Conservation (phyloP, 2,888 invertebrate genomes). For the Plemyria rubiginata region DNA sequence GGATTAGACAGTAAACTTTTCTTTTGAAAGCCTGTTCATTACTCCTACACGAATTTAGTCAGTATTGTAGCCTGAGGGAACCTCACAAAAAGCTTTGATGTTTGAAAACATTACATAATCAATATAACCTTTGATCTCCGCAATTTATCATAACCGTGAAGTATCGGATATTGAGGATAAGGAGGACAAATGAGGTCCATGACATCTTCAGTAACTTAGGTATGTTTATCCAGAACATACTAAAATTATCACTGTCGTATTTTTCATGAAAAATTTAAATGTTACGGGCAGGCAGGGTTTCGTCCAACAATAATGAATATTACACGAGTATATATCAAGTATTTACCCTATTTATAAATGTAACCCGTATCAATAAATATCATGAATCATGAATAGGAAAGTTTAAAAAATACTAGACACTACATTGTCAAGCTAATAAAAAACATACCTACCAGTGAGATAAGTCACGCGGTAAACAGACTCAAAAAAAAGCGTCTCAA, state of each 20-base stretch:
- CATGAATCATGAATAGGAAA: too few species aligned
- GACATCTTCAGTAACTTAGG: neutral
- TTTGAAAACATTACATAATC: conserved; percentile 10
- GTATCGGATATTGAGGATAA: neutral
- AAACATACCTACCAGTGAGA: conserved; percentile 69
- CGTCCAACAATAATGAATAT: too few species aligned
- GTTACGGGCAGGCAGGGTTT: too few species aligned
- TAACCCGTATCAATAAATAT: too few species aligned
- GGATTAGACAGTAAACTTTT: conserved; percentile 1
- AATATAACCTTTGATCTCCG: conserved; percentile 4
- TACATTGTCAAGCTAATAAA: neutral
- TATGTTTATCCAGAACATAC: neutral
- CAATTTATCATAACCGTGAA: neutral
- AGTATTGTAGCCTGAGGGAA: conserved; percentile 1
- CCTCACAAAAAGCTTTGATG: conserved; percentile 5
- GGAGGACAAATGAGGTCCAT: neutral
- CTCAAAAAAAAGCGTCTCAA: conserved; percentile 70
- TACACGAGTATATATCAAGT: too few species aligned
- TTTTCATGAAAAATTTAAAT: too few species aligned
- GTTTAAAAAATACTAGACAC: neutral
- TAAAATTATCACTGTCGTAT: neutral
- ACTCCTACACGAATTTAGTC: neutral
- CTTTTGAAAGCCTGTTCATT: conserved; percentile 3
- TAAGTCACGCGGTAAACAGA: conserved; percentile 66
- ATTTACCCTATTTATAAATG: too few species aligned